Evolutionary conservation across 2,113 vertebrate species (phyloP).

Genomic region (Nesogale talazaci): DNA sequence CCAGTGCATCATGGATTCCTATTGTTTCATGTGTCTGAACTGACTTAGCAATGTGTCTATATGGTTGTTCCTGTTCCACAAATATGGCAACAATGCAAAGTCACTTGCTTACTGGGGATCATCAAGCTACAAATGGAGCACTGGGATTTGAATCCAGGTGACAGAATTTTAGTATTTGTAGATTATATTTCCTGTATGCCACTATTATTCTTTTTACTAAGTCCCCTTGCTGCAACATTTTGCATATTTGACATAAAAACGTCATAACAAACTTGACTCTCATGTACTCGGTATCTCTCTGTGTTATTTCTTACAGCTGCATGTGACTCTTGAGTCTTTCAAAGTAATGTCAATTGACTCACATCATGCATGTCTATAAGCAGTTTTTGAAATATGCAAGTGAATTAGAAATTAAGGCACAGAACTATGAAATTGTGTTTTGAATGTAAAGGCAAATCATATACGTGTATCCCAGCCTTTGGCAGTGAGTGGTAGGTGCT

Average conservation of each 20-base stretch:
- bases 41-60: background rate
- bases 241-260: background rate
- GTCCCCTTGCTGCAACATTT: background rate
- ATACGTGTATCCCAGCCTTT: background rate
- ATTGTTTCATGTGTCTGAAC: background rate
- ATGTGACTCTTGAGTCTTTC: background rate
- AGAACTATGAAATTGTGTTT: background rate
- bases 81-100: background rate
- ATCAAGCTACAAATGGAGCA: background rate
- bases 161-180: background rate
- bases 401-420: conserved; percentile 1
- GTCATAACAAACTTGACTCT: background rate
- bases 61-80: background rate
- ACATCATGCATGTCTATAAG: background rate
- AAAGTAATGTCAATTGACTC: background rate
- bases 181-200: background rate
- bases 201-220: background rate
- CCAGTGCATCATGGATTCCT: background rate
- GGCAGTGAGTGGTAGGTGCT: background rate
- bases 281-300: background rate
- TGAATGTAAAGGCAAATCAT: background rate
- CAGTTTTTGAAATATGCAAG: background rate
- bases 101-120: background rate
- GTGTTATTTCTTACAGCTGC: background rate
- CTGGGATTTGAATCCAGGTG: background rate